A percentile compares a stretch with the other conserved stretches of the same genome.
phyloP scores from a whole-genome alignment of 1,140 invertebrate species.

The Solenopsis invicta region DNA sequence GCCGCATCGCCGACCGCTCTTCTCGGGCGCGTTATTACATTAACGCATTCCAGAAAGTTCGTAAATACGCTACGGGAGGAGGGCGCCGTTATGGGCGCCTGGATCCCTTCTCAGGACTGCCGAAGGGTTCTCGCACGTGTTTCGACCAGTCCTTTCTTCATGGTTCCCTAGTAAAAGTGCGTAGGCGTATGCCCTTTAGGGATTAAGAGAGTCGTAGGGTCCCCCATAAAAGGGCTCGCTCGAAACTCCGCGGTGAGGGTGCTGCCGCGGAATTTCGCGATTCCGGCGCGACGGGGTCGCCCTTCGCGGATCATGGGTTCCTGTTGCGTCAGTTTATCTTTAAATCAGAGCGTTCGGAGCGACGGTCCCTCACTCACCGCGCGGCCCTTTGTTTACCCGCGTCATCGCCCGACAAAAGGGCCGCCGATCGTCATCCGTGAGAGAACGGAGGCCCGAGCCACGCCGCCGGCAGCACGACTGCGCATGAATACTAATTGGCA shows the following conservation, averaged over 20 bases:
- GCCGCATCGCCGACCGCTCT: background rate
- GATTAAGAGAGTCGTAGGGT: slow-evolving; percentile 74
- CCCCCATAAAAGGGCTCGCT: slow-evolving; percentile 64
- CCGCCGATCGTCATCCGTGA: background rate
- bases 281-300: too few relatives aligned
- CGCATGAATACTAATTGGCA: slow-evolving; percentile 83
- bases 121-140: slow-evolving; percentile 78
- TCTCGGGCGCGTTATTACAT: slow-evolving; percentile 24
- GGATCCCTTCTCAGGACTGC: slow-evolving; percentile 73
- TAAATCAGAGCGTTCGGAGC: slow-evolving; percentile 77
- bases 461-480: slow-evolving; percentile 28
- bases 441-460: slow-evolving; percentile 17
- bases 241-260: slow-evolving; percentile 55
- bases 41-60: slow-evolving; percentile 45
- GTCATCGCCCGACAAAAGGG: slow-evolving; percentile 5
- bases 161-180: slow-evolving; percentile 87
- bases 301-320: slow-evolving; percentile 77
- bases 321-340: slow-evolving; percentile 83
- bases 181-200: slow-evolving; percentile 87
- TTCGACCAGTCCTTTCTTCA: slow-evolving; percentile 79
- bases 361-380: background rate
- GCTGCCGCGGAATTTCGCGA: slow-evolving; percentile 63
- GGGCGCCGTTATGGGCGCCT: slow-evolving; percentile 43
- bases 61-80: slow-evolving; percentile 42
- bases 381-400: too few relatives aligned